These are phyloP conservation scores for Macropus fuliginosus DNA, from an alignment of 2,797 vertebrate species.

Conservation along the genomic window DNA sequence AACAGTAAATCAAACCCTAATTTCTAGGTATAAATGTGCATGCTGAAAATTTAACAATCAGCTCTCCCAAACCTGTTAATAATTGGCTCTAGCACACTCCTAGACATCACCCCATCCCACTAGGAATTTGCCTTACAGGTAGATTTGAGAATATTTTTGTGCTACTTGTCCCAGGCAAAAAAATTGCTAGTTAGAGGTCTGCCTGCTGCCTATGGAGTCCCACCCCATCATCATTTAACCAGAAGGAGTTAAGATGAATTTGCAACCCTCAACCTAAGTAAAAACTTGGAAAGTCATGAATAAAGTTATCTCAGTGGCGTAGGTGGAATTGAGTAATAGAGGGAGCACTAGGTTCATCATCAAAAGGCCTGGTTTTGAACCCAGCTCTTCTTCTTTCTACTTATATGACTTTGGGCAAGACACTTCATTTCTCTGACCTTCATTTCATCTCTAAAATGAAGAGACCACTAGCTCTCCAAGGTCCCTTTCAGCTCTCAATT, in stretches of 20 bases:
- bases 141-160: not conserved
- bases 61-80: not conserved
- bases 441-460: not conserved
- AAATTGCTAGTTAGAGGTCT: not conserved
- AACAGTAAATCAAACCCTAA: not conserved
- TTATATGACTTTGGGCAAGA: not conserved
- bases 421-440: not conserved
- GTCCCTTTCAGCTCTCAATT: not conserved
- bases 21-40: not conserved
- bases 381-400: not conserved
- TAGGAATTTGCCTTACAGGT: not conserved
- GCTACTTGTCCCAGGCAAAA: not conserved
- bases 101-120: not conserved
- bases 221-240: not conserved
- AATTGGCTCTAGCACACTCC: not conserved
- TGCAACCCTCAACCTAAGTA: not conserved
- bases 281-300: not conserved
- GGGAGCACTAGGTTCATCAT: not conserved
- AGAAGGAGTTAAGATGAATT: not conserved
- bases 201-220: too few species aligned
- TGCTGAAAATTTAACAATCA: not conserved
- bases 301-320: not conserved
- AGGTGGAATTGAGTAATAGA: not conserved
- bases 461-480: not conserved
- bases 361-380: not conserved